Percentiles rank a stretch among this genome's conserved stretches.
Conservation (phyloP, 2,888 invertebrate species). For the Rapana venosa region DNA sequence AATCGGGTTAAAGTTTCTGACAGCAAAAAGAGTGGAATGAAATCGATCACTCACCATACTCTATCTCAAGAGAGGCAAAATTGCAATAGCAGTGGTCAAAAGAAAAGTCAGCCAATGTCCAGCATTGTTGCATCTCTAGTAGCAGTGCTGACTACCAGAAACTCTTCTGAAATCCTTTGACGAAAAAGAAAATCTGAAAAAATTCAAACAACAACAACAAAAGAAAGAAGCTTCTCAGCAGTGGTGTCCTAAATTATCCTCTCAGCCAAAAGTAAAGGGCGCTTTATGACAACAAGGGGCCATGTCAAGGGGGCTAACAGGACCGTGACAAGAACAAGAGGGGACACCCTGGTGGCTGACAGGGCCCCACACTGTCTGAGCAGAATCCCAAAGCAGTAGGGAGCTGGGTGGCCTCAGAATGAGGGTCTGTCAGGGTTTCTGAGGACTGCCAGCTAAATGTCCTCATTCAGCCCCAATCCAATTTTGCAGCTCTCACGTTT, state of each 20-base stretch:
- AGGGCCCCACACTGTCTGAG: background rate
- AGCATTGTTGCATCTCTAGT: too few relatives aligned
- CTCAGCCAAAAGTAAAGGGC: background rate
- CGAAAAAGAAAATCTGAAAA: too few relatives aligned
- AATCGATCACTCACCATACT: too few relatives aligned
- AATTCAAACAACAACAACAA: too few relatives aligned
- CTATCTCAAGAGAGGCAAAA: too few relatives aligned
- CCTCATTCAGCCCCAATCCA: slow-evolving; percentile 32
- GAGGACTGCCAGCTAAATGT: slow-evolving; percentile 29
- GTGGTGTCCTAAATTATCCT: background rate
- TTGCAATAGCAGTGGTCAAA: too few relatives aligned
- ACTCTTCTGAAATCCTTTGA: too few relatives aligned
- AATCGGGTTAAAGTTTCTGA: too few relatives aligned
- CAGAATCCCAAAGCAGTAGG: slow-evolving; percentile 5
- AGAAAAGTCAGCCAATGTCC: too few relatives aligned
- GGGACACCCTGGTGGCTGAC: background rate
- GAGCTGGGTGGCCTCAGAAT: background rate
- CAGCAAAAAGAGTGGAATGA: too few relatives aligned
- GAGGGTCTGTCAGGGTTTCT: background rate
- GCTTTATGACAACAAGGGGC: slow-evolving; percentile 16
- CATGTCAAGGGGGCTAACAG: slow-evolving; percentile 10
- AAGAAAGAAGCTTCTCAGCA: background rate
- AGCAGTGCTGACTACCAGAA: too few relatives aligned
- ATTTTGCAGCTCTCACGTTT: slow-evolving; percentile 34
- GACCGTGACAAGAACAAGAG: background rate